Conservation (phyloP, 2,888 invertebrate genomes). For the Andrena fulva region DNA sequence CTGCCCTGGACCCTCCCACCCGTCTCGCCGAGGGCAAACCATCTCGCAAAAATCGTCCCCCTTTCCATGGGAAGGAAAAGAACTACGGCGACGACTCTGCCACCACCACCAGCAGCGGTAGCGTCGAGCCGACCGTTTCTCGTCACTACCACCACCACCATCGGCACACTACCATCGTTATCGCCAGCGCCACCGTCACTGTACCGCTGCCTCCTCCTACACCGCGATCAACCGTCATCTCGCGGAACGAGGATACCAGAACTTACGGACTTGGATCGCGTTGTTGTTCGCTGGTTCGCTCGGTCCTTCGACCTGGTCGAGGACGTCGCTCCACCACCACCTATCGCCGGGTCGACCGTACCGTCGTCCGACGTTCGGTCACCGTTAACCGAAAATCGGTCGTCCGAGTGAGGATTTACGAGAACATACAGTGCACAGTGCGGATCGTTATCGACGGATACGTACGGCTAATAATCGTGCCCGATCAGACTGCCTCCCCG, state of each 20-base stretch:
- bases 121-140: constrained; percentile 64
- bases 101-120: constrained; percentile 72
- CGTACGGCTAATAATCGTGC: background rate
- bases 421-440: constrained; percentile 44
- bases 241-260: constrained; percentile 70
- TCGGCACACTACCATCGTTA: constrained; percentile 71
- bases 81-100: constrained; percentile 82
- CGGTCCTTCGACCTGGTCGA: constrained; percentile 35
- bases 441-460: constrained; percentile 24
- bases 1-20: constrained; percentile 82
- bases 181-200: constrained; percentile 73
- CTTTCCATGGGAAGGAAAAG: constrained; percentile 80
- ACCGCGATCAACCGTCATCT: constrained; percentile 74
- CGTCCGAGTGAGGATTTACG: constrained; percentile 31
- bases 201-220: constrained; percentile 70
- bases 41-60: constrained; percentile 84
- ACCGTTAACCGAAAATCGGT: background rate
- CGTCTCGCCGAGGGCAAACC: constrained; percentile 77
- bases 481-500: background rate
- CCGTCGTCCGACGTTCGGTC: background rate
- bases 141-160: constrained; percentile 70
- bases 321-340: background rate
- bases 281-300: constrained; percentile 30
- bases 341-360: constrained; percentile 9
- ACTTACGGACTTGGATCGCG: constrained; percentile 66